Evolutionary conservation across 2,797 vertebrate genomes (phyloP), one percentile per base, ranked within the genome.

Genomic region (Scolopax rusticola): DNA sequence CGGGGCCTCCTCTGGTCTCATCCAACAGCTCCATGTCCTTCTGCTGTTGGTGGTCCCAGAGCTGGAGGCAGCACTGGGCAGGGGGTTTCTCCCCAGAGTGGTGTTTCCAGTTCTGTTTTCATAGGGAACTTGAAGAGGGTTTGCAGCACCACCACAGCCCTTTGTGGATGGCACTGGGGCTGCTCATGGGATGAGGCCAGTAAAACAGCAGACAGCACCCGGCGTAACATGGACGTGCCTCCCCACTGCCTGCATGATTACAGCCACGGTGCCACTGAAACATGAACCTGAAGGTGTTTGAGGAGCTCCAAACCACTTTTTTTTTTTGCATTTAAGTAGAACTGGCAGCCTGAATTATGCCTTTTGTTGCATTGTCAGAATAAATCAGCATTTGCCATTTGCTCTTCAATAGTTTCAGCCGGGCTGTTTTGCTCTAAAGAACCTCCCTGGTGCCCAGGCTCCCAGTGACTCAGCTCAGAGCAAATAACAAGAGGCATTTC

Each of bases 141-240:
- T 74, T 12, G 25, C 30, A 25, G 9, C 11, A 8, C 16, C 60
- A 41, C 13, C 64, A 9, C 17, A 86, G 79, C n/a, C 45, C 53
- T 27, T 13, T 8, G 23, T 9, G 57, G 51, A 5, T 11, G 16
- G 1, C 24, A 3, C 15, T 1, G 43, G 32, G 40, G 69, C 36
- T 30, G 27, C 21, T 68, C 61, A 0, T 4, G 11, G 57, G 51
- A 70, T 3, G 2, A 36, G 21, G 48, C 16, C 3, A 4, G 12
- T 8, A 9, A 12, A 23, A 25, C 16, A 73, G 28, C 30, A 73
- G 45, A 5, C 1, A 9, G 50, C 16, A 16, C 13, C 7, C 8
- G 3, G 48, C 1, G 0, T 2, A 7, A 36, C n/a, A 32, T 0
- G 0, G n/a, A 8, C 25, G 24, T 4, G 7, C 38, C 24, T 38